phyloP scores from a whole-genome alignment of 2,113 vertebrate genomes.

The Cepphus grylle region DNA sequence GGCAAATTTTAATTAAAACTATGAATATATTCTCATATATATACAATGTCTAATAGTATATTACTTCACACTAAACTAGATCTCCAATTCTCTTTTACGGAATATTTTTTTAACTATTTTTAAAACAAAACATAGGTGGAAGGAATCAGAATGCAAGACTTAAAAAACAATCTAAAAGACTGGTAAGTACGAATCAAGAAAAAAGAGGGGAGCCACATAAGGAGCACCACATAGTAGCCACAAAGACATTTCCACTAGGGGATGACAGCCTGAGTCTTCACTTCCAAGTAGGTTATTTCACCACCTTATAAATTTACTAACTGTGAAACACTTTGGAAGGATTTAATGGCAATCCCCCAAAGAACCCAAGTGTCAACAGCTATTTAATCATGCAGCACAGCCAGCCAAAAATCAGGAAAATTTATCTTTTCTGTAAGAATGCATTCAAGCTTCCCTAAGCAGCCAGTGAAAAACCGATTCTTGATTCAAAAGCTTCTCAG shows the following conservation, averaged over 20 bases:
- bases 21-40: background rate
- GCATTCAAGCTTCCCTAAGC: background rate
- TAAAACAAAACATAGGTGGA: background rate
- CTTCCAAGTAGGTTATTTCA: background rate
- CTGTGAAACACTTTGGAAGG: background rate
- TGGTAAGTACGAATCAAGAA: background rate
- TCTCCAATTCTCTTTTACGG: background rate
- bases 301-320: background rate
- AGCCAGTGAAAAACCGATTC: background rate
- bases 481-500: background rate
- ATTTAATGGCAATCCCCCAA: background rate
- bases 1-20: background rate
- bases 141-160: background rate
- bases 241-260: background rate
- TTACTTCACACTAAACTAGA: background rate
- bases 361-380: slow-evolving; percentile 13
- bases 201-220: background rate
- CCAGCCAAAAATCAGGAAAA: background rate
- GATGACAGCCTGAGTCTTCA: background rate
- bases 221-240: background rate
- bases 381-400: slow-evolving; percentile 3
- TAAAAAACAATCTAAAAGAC: background rate
- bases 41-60: background rate
- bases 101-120: background rate
- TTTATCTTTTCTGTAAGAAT: background rate